These are phyloP conservation scores for Sinocyclocheilus anophthalmus DNA, from an alignment of 2,113 vertebrate species.

Conservation along the genomic window DNA sequence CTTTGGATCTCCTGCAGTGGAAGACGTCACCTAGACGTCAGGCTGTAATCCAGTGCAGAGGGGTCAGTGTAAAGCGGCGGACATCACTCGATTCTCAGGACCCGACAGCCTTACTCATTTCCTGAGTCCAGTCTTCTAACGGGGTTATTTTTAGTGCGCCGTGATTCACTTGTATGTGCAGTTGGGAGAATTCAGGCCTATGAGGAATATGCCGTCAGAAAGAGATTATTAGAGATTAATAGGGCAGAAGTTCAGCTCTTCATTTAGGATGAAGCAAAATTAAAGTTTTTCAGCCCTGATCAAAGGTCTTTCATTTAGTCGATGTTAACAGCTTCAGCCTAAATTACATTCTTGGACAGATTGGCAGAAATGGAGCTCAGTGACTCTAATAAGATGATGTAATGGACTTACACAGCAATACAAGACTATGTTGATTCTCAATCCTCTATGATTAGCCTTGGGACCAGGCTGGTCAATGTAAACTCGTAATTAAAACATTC, in stretches of 20 bases:
- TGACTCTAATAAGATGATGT: neutral
- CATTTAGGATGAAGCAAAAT: neutral
- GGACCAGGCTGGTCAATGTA: constrained; percentile 22
- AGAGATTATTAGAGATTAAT: constrained; percentile 42
- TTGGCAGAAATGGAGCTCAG: neutral
- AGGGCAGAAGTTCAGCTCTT: constrained; percentile 34
- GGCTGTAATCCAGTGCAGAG: neutral
- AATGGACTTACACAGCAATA: constrained; percentile 23
- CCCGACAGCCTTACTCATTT: constrained; percentile 1
- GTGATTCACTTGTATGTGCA: constrained; percentile 6
- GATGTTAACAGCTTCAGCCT: neutral
- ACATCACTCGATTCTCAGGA: neutral
- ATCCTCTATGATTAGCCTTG: neutral
- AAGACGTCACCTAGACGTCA: neutral
- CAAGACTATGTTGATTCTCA: neutral
- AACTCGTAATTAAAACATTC: neutral
- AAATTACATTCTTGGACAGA: constrained; percentile 26
- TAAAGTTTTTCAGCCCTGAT: neutral
- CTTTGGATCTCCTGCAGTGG: neutral
- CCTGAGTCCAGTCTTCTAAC: neutral
- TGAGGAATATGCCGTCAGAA: constrained; percentile 20
- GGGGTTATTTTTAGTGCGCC: constrained; percentile 31
- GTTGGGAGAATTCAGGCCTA: constrained; percentile 1
- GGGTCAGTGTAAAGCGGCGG: neutral
- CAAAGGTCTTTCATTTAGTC: neutral